Percentiles rank a stretch among this genome's conserved stretches.
phyloP scores from a whole-genome alignment of 2,888 invertebrate species.

The Phytoseiulus persimilis region DNA sequence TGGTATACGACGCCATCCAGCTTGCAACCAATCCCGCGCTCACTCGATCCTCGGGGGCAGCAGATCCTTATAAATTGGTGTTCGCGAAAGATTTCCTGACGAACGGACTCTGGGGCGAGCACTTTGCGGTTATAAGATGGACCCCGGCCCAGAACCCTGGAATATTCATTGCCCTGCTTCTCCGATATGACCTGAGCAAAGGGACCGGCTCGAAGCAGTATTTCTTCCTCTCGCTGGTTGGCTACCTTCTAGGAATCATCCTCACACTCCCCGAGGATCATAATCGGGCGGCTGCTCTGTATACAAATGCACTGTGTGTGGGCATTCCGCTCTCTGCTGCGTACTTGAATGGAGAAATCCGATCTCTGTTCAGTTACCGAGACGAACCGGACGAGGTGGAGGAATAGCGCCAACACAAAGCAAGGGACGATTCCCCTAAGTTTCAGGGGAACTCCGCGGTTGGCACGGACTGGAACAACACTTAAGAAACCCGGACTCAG shows the following conservation, averaged over 20 bases:
- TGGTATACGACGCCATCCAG: constrained; percentile 98
- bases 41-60: constrained; percentile 98
- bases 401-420: too few relatives aligned
- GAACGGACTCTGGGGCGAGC: constrained; percentile 77
- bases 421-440: too few relatives aligned
- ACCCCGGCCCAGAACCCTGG: constrained; percentile 99
- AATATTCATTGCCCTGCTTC: constrained; percentile 90
- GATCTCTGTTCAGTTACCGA: constrained; percentile 70
- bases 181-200: constrained; percentile 78
- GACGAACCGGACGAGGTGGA: neutral
- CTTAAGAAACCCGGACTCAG: too few relatives aligned
- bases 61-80: too few relatives aligned
- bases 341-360: constrained; percentile 76
- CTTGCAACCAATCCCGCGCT: too few relatives aligned
- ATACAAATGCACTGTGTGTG: constrained; percentile 91
- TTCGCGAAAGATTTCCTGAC: too few relatives aligned
- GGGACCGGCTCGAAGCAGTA: constrained; percentile 64
- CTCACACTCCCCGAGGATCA: constrained; percentile 93
- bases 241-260: constrained; percentile 85
- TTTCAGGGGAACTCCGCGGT: too few relatives aligned
- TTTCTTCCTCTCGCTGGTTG: constrained; percentile 80
- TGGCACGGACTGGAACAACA: too few relatives aligned
- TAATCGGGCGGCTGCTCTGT: constrained; percentile 91
- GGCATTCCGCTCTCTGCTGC: constrained; percentile 79
- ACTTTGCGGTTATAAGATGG: constrained; percentile 96